Evolutionary conservation across 2,113 vertebrate genomes (phyloP).

Genomic region (Lasiurus borealis): DNA sequence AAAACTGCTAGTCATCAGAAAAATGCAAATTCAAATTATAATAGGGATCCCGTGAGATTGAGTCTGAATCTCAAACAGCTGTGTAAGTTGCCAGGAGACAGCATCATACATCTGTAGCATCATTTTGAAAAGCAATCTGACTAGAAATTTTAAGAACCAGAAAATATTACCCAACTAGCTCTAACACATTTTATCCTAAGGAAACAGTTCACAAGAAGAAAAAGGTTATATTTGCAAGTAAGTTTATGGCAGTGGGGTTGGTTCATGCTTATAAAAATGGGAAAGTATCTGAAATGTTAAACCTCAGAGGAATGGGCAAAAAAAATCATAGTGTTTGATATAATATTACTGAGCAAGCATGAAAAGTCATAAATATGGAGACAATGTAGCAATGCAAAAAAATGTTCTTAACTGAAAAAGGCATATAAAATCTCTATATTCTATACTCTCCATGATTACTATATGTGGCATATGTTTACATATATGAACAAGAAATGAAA

Average conservation of each 20-base stretch:
- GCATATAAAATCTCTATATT: background rate
- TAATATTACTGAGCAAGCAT: background rate
- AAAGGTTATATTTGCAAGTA: background rate
- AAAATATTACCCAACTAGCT: background rate
- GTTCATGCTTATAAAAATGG: background rate
- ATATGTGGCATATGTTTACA: background rate
- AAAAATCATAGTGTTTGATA: background rate
- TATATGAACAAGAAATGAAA: background rate
- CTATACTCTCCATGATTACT: background rate
- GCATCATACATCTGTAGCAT: background rate
- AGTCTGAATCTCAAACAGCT: background rate
- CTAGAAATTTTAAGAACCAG: background rate
- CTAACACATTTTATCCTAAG: background rate
- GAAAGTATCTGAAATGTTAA: background rate
- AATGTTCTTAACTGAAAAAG: slow-evolving; percentile 1
- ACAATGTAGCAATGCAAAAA: background rate
- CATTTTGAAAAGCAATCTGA: background rate
- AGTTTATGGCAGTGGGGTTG: background rate
- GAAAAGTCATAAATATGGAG: background rate
- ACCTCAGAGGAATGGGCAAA: background rate
- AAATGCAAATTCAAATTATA: background rate
- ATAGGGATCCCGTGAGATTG: background rate
- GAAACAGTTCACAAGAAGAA: background rate
- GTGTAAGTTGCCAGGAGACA: background rate
- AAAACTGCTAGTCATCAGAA: slow-evolving; percentile 18